Base-by-base conservation (phyloP, 2,113 vertebrate species). In the Oryzias celebensis region DNA sequence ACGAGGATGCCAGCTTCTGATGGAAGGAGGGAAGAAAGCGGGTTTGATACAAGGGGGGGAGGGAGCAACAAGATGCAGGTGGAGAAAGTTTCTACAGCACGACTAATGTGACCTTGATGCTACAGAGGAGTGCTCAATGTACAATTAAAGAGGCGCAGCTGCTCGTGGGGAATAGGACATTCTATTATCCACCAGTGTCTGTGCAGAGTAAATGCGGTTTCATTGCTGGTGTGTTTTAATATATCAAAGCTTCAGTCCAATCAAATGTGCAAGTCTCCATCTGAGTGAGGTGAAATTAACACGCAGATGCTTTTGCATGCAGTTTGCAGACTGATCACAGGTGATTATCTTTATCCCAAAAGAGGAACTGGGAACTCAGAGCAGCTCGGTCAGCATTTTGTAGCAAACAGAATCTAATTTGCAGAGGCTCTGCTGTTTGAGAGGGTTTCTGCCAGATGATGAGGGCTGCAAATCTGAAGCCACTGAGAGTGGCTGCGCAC, bases 1-100 rank as follows among this genome's bases (percentile, higher is more conserved):
- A 87, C 23, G 71, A 85, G 75, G 85, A 82, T 71, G 71, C 70
- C 62, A 65, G 65, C 31, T 52, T 55, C 62, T 74, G 82, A 87
- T 60, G 68, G 71, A 61, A 45, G 64, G 51, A 51, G 48, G 20
- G 45, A 52, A 50, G 28, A 56, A 51, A 68, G 18, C 42, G 64
- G 45, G 24, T 3, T 3, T 7, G 8, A 17, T 22, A 45, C 14
- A 41, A 17, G 36, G 13, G 49, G 26, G n/a, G 41, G 53, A 55
- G 7, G 1, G 16, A 58, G 60, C 23, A 57, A 71, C 43, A 63
- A 73, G 72, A 78, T 66, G 69, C 78, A 80, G 66, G 71, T 82
- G 65, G 60, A 74, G 74, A 62, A 78, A 83, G 78, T 87, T 81
- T 77, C 63, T 66, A 63, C 69, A 62, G 56, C 51, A 31, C 60